Percentiles rank a stretch among this genome's conserved stretches.
phyloP scores from a whole-genome alignment of 2,113 vertebrate species.

The Epinephelus fuscoguttatus region DNA sequence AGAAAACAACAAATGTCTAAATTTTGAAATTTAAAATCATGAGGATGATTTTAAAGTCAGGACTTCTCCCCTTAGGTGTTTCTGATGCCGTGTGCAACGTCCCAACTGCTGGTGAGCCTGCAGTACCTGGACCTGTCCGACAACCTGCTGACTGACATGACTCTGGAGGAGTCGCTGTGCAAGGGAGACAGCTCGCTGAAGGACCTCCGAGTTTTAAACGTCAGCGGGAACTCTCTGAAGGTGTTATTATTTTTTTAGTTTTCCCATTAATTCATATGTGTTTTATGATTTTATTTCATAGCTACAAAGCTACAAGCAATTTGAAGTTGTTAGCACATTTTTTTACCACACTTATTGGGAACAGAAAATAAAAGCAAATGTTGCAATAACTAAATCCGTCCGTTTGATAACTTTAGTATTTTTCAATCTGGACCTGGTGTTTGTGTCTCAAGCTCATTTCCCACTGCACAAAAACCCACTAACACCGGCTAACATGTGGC shows the following conservation, averaged over 20 bases:
- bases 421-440: too few relatives aligned
- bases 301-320: background rate
- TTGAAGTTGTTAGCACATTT: background rate
- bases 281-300: background rate
- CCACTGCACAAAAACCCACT: too few relatives aligned
- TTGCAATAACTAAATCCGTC: too few relatives aligned
- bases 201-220: slow-evolving; percentile 66
- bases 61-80: slow-evolving; percentile 47
- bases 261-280: background rate
- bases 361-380: too few relatives aligned
- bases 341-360: too few relatives aligned
- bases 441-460: too few relatives aligned
- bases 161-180: slow-evolving; percentile 54
- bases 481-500: too few relatives aligned
- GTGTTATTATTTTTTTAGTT: slow-evolving; percentile 22
- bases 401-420: too few relatives aligned
- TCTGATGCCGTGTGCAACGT: slow-evolving; percentile 45
- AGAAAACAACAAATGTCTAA: background rate
- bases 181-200: background rate
- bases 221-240: slow-evolving; percentile 72
- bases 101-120: slow-evolving; percentile 50
- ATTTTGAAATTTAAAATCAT: background rate
- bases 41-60: background rate
- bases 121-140: slow-evolving; percentile 71
- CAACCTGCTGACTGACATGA: slow-evolving; percentile 74